Base-by-base conservation (phyloP, 2,113 vertebrate genomes). In the Crotalus helleri region DNA sequence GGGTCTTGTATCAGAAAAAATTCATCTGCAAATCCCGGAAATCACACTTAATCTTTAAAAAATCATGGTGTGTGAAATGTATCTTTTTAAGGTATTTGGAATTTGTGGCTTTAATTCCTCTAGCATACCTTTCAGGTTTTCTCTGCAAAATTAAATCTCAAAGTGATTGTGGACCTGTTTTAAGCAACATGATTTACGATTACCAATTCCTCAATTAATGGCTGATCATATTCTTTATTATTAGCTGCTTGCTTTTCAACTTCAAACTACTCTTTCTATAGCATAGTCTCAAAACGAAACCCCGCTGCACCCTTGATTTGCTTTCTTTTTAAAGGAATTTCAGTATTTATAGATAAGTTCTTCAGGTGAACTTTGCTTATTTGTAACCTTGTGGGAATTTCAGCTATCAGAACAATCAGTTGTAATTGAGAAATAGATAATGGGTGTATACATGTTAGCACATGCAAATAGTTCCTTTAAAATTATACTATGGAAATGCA, bases 341-440 rank as follows among this genome's bases (percentile, higher is more conserved):
- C 54, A 4, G 10, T 49, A 17, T 12, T n/a, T 81, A 92, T 46
- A 39, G 81, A 12, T 89, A 49, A 1, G 21, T 29, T 33, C 26
- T 61, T 57, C 29, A 24, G 54, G 24, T 85, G 53, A 92, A 92
- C 88, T 92, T 92, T 89, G 64, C 15, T 92, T 92, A 5, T 90
- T 81, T 93, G 4, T 61, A 51, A 90, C 10, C 26, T 90, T 81
- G 39, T 89, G 64, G 39, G 61, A n/a, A 92, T 90, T 85, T 90
- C 92, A 21, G 39, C 21, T 69, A 15, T 61, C 21, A 4, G 53
- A 92, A 88, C 58, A 13, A 19, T 51, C 21, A 9, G 17, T 85
- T 86, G 44, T 90, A 85, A 85, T 4, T 24, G 5, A 10, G 29
- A 15, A 5, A 81, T 21, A 58, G 39, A 24, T 8, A 11, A 49